phyloP scores from a whole-genome alignment of 2,797 vertebrate species.

The Mustela erminea region DNA sequence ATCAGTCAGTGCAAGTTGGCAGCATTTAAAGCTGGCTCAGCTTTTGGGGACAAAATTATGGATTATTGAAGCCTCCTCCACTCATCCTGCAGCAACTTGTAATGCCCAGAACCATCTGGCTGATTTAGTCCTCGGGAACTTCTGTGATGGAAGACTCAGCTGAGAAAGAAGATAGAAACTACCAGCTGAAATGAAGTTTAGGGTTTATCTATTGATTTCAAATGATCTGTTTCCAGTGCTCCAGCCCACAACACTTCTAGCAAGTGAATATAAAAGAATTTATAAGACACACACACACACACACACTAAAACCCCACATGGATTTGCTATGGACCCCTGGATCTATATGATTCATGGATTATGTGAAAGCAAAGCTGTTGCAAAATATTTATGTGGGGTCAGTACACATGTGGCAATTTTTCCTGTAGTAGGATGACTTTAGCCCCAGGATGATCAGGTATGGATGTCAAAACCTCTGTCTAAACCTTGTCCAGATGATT shows the following conservation, averaged over 20 bases:
- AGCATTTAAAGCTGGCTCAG: slow-evolving; percentile 19
- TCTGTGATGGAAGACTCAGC: slow-evolving; percentile 23
- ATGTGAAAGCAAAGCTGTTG: background rate
- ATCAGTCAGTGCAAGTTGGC: background rate
- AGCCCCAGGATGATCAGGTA: background rate
- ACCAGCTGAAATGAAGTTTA: slow-evolving; percentile 48
- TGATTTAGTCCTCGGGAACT: background rate
- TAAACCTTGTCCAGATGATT: background rate
- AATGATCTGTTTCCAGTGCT: background rate
- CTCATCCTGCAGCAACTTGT: background rate
- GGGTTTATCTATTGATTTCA: slow-evolving; percentile 61
- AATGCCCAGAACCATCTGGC: slow-evolving; percentile 18
- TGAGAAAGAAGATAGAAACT: background rate
- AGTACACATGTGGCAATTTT: background rate
- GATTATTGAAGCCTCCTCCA: background rate
- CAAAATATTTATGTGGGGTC: background rate
- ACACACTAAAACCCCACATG: background rate
- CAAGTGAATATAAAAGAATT: slow-evolving; percentile 39
- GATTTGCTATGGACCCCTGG: background rate
- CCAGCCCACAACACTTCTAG: background rate
- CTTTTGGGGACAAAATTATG: slow-evolving; percentile 17
- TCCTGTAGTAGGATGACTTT: background rate
- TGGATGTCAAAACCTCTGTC: background rate
- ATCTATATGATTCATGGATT: background rate
- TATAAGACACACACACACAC: background rate